Percentiles rank a stretch among this genome's conserved stretches.
Conservation (phyloP, 2,888 invertebrate genomes). For the Luperina testacea region DNA sequence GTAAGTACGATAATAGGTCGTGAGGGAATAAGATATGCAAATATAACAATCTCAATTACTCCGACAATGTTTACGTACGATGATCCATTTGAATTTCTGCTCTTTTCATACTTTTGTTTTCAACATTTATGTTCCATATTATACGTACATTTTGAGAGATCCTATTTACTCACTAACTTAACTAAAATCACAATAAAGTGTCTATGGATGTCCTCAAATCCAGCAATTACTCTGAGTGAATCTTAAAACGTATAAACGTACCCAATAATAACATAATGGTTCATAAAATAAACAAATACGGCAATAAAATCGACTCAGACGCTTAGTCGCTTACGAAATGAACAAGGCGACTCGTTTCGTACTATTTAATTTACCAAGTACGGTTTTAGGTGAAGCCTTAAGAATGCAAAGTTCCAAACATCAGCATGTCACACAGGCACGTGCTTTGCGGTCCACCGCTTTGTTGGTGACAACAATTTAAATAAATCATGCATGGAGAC, state of each 20-base stretch:
- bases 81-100: conserved; percentile 14
- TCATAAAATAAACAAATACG: conserved; percentile 35
- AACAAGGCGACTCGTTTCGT: conserved; percentile 1
- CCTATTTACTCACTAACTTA: neutral
- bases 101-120: conserved; percentile 7
- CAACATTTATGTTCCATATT: neutral
- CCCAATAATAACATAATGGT: conserved; percentile 30
- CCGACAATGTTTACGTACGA: conserved; percentile 15
- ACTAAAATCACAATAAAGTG: neutral
- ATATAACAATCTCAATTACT: conserved; percentile 45
- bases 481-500: conserved; percentile 71
- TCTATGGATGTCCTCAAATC: neutral
- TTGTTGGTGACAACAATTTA: conserved; percentile 63
- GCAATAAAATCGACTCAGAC: conserved; percentile 38
- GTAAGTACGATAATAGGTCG: neutral
- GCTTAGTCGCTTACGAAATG: conserved; percentile 33
- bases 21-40: conserved; percentile 35
- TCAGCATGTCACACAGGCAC: conserved; percentile 38
- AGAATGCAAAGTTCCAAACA: conserved; percentile 34
- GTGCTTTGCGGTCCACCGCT: conserved; percentile 37
- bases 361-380: conserved; percentile 8
- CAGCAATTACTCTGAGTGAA: conserved; percentile 45
- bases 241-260: conserved; percentile 33
- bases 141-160: neutral
- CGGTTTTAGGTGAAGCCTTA: conserved; percentile 21